A percentile compares a stretch with the other conserved stretches of the same genome.
Conservation (phyloP, 1,140 invertebrate genomes). For the Drosophila pachea region DNA sequence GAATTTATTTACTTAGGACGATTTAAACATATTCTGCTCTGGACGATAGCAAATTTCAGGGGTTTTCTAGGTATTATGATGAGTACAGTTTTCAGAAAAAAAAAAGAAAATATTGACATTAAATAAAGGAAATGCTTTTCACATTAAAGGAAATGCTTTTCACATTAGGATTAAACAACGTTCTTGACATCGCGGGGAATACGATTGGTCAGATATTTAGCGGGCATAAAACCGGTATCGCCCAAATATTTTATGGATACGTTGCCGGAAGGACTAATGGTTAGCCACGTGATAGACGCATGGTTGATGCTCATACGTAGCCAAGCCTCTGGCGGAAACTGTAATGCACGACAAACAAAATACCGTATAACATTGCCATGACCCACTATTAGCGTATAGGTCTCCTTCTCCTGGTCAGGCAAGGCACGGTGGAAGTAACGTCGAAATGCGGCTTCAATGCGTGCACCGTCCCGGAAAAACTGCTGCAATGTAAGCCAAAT, state of each 20-base stretch:
- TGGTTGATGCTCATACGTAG: constrained; percentile 93
- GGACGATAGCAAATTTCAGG: neutral
- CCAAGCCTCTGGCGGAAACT: constrained; percentile 98
- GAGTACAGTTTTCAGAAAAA: neutral
- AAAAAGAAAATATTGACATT: neutral
- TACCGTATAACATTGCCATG: constrained; percentile 99
- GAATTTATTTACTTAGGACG: constrained; percentile 14
- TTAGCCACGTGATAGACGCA: constrained; percentile 95
- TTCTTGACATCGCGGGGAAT: constrained; percentile 71
- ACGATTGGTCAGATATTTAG: constrained; percentile 60
- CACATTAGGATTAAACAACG: constrained; percentile 50
- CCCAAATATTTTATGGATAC: constrained; percentile 90
- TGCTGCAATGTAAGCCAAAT: constrained; percentile 82
- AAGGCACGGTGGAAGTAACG: constrained; percentile 95
- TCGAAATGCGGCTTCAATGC: constrained; percentile 98
- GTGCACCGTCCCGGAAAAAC: constrained; percentile 95
- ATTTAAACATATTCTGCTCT: constrained; percentile 14
- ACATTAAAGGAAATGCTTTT: neutral
- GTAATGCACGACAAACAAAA: constrained; percentile 98
- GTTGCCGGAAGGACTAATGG: constrained; percentile 90
- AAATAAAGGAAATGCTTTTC: neutral
- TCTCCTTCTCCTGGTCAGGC: constrained; percentile 88
- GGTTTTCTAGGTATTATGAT: too few relatives aligned
- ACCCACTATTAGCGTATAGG: constrained; percentile 95
- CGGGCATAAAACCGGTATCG: constrained; percentile 93